Evolutionary conservation across 2,113 vertebrate genomes (phyloP).

Genomic region (Pelecanus crispus): DNA sequence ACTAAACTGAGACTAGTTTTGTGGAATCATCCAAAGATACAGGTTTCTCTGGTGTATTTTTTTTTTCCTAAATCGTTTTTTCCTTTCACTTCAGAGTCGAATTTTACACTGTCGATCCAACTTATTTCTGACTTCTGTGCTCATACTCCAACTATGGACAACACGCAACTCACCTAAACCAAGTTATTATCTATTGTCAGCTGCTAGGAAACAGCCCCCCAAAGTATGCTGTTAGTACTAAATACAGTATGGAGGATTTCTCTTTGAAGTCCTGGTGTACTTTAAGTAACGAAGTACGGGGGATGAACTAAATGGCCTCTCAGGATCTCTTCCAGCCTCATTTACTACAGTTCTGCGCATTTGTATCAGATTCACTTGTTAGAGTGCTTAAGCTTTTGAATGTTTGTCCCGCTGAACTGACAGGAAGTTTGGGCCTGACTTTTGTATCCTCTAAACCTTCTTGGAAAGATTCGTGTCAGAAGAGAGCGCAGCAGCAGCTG

Average conservation of each 20-base stretch:
- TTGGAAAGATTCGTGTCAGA: accelerated
- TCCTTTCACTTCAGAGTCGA: background rate
- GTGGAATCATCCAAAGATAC: background rate
- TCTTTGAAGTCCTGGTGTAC: background rate
- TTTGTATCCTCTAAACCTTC: background rate
- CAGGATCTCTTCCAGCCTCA: background rate
- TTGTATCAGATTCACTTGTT: accelerated
- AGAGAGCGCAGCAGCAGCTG: background rate
- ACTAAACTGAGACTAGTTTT: background rate
- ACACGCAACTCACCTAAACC: background rate
- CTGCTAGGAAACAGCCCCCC: background rate
- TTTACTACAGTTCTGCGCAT: background rate
- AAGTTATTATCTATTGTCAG: background rate
- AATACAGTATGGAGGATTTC: background rate
- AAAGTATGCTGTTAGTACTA: background rate
- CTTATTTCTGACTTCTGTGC: background rate
- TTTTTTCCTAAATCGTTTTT: background rate
- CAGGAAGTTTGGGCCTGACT: background rate
- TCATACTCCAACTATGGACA: background rate
- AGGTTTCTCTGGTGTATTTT: background rate
- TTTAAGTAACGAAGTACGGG: background rate
- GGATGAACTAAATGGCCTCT: background rate
- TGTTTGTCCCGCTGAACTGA: background rate
- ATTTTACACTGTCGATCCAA: background rate
- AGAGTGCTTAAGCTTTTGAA: background rate